Evolutionary conservation across 1,140 invertebrate species (phyloP), one percentile per base, ranked within the genome.

Genomic region (Neuroterus valhalla): DNA sequence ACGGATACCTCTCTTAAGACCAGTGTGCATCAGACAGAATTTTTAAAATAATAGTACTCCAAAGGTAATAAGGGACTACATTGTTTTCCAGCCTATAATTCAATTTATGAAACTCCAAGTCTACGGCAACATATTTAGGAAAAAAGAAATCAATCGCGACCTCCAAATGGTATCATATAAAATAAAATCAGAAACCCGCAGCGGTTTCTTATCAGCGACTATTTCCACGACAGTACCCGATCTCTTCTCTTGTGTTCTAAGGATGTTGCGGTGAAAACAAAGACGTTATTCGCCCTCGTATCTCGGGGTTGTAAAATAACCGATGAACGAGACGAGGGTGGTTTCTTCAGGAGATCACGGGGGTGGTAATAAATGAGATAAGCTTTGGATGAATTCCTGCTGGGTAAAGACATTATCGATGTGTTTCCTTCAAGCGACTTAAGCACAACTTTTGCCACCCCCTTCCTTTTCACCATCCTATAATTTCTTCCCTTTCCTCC

Each of bases 251-350:
- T 71, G 72, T 76, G 76, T 70, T 75, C 66, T 79, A 72, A 78
- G 72, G 80, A 83, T 78, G 81, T 79, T 85, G 86, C 81, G 84
- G 85, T 85, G 88, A 89, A 89, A 89, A 90, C 88, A 90, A 89
- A 89, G 89, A 90, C 86, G 85, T 90, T 88, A 88, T 80, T 84
- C 77, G 78, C 78, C 78, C 74, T 82, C 78, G 79, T 89, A 88
- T 89, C 87, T 86, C 72, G 71, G 77, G 84, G 88, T 89, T 87
- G 86, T 90, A 89, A 89, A 90, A 89, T 89, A 90, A 89, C 83
- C 86, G 84, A 87, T 85, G 87, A 89, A 90, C 84, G 87, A 85
- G 79, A 83, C 82, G 82, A 83, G 82, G 80, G 78, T 68, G 77
- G 77, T 78, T 82, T 77, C 81, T 79, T 82, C 74, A 67, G 74